phyloP scores from a whole-genome alignment of 2,888 invertebrate species.

The Micoletzkya japonica region DNA sequence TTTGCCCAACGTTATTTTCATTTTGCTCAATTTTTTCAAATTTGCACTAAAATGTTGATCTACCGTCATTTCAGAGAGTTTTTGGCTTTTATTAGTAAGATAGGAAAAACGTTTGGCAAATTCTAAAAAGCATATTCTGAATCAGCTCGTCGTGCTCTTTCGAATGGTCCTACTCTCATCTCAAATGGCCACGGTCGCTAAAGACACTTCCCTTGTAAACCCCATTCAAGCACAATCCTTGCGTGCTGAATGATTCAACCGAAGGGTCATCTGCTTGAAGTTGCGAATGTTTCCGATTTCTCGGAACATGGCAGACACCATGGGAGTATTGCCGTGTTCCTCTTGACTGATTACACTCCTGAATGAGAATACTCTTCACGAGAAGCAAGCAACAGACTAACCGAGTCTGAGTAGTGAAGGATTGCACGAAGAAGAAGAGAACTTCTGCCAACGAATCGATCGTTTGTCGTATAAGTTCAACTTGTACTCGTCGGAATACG shows the following conservation, averaged over 20 bases:
- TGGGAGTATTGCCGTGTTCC: slow-evolving; percentile 33
- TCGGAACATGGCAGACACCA: slow-evolving; percentile 43
- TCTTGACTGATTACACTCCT: slow-evolving; percentile 2
- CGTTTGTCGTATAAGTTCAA: slow-evolving; percentile 40
- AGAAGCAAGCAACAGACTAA: neutral
- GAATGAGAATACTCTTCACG: neutral
- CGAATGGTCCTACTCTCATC: no score
- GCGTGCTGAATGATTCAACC: slow-evolving; percentile 39
- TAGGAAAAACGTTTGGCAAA: no score
- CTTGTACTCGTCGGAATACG: slow-evolving; percentile 37
- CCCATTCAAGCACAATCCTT: slow-evolving; percentile 19
- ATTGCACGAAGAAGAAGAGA: slow-evolving; percentile 40
- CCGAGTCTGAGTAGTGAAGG: slow-evolving; percentile 45
- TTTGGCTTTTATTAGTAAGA: no score
- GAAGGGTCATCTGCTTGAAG: slow-evolving; percentile 44
- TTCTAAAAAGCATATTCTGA: no score
- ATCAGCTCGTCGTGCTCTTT: no score
- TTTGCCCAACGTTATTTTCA: no score
- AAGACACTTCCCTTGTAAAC: no score
- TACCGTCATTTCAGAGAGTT: no score
- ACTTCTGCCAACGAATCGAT: slow-evolving; percentile 45
- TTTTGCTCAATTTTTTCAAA: no score
- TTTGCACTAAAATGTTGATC: no score
- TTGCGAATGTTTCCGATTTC: slow-evolving; percentile 42
- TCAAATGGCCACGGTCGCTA: no score